These are phyloP conservation scores for Elachura formosa DNA, from an alignment of 2,113 vertebrate species.

Conservation along the genomic window DNA sequence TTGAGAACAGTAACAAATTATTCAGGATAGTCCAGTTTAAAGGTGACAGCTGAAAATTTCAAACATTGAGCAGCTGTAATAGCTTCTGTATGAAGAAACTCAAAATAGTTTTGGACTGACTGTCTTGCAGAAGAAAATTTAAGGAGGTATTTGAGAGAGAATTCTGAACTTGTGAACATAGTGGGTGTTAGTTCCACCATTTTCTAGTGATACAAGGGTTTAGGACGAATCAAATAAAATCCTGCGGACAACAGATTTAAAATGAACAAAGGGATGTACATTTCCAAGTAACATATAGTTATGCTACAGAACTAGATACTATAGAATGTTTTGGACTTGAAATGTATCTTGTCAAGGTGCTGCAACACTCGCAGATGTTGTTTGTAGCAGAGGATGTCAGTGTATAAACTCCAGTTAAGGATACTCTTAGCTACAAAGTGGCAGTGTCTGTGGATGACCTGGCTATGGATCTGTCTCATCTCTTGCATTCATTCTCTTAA, in stretches of 20 bases:
- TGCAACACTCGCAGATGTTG: neutral
- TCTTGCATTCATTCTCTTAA: neutral
- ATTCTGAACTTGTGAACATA: neutral
- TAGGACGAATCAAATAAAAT: neutral
- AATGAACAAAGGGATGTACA: neutral
- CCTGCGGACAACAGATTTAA: neutral
- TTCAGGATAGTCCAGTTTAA: neutral
- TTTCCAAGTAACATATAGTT: neutral
- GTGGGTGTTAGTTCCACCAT: neutral
- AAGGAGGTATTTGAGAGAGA: neutral
- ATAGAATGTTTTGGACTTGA: neutral
- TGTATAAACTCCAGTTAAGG: neutral
- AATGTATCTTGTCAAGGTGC: neutral
- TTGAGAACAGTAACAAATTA: neutral
- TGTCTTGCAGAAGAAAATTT: neutral
- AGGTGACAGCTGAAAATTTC: neutral
- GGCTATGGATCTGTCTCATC: neutral
- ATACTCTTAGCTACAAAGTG: neutral
- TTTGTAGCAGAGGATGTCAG: neutral
- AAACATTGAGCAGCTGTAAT: neutral
- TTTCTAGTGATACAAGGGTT: neutral
- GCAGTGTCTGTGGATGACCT: neutral
- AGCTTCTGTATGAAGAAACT: neutral
- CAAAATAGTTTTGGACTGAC: neutral
- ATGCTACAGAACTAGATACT: neutral